phyloP scores from a whole-genome alignment of 1,140 invertebrate genomes.

The Andrena cerasifolii region DNA sequence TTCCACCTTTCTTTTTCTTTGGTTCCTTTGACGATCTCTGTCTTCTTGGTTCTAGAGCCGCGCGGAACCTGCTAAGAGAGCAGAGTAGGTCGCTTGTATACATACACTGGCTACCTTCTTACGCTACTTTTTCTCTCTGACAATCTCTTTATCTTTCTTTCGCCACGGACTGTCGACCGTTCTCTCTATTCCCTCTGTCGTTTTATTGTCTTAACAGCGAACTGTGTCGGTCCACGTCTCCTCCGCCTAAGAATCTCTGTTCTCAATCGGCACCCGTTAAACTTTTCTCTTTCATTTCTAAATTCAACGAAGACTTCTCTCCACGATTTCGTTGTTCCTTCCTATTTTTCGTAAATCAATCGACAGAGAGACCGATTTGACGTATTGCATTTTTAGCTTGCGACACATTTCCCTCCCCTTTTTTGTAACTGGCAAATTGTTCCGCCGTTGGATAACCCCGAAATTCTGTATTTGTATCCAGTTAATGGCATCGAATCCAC shows the following conservation, averaged over 20 bases:
- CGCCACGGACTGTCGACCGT: slow-evolving; percentile 17
- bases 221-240: background rate
- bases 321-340: no score
- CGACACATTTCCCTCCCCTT: background rate
- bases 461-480: slow-evolving; percentile 10
- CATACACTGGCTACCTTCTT: slow-evolving; percentile 67
- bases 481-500: background rate
- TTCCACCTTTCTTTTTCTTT: slow-evolving; percentile 55
- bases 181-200: slow-evolving; percentile 27
- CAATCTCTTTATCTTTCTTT: slow-evolving; percentile 27
- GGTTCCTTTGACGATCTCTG: slow-evolving; percentile 58
- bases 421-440: slow-evolving; percentile 1
- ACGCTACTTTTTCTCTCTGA: slow-evolving; percentile 12
- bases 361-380: background rate
- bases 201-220: background rate
- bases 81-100: slow-evolving; percentile 76
- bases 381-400: slow-evolving; percentile 26
- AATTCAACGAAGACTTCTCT: background rate
- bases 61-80: slow-evolving; percentile 71
- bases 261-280: no score
- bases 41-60: slow-evolving; percentile 62
- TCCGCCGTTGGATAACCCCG: background rate
- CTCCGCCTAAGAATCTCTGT: background rate
- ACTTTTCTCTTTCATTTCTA: slow-evolving; percentile 9
- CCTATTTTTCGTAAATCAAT: background rate